Percentiles rank a stretch among this genome's conserved stretches.
Evolutionary conservation across 2,113 vertebrate genomes (phyloP).

Genomic region (Aphyosemion australe): DNA sequence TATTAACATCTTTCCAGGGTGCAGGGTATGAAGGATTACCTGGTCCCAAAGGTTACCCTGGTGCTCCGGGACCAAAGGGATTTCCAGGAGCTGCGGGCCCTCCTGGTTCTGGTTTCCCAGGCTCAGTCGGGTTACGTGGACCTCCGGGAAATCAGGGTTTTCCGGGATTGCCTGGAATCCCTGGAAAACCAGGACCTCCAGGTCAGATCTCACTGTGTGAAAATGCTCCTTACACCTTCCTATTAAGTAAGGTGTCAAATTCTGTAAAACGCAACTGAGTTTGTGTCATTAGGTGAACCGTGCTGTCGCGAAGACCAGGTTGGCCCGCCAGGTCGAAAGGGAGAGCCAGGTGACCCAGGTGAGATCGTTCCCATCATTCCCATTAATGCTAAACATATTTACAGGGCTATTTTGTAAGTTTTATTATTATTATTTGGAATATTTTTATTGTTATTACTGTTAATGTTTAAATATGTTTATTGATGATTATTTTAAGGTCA

Average conservation of each 20-base stretch:
- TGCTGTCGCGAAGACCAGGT: constrained; percentile 36
- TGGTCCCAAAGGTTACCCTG: constrained; percentile 84
- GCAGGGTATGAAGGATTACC: constrained; percentile 70
- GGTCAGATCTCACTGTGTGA: constrained; percentile 35
- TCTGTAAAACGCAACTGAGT: not conserved
- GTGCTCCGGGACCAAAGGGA: constrained; percentile 80
- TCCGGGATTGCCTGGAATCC: constrained; percentile 76
- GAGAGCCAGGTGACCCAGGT: constrained; percentile 61
- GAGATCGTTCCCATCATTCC: too few species aligned
- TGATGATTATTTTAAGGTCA: too few species aligned
- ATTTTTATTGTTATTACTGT: too few species aligned
- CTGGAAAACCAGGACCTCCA: constrained; percentile 68
- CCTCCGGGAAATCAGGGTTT: constrained; percentile 78
- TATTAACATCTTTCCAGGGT: constrained; percentile 73
- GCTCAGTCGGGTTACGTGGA: constrained; percentile 76
- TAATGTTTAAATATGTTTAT: too few species aligned
- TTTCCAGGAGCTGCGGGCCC: constrained; percentile 73
- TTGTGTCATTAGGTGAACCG: constrained; percentile 56
- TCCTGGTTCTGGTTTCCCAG: constrained; percentile 77
- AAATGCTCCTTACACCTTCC: not conserved
- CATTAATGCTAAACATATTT: not conserved
- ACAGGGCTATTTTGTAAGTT: not conserved
- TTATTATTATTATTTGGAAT: too few species aligned
- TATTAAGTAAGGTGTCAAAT: not conserved
- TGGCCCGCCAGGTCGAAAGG: constrained; percentile 55